phyloP scores from a whole-genome alignment of 2,888 invertebrate species.

The Cyclophora punctaria region DNA sequence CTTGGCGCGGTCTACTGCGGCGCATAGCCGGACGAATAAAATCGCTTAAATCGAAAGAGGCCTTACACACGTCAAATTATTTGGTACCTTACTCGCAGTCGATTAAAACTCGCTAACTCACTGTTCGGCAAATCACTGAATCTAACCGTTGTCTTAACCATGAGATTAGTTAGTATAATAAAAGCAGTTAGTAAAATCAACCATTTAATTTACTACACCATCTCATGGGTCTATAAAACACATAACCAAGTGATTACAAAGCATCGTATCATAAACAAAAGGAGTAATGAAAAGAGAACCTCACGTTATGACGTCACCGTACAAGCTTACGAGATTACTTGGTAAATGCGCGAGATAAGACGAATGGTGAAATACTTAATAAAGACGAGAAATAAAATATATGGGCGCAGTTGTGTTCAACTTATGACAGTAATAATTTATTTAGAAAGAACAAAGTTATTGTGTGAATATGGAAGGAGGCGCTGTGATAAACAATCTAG shows the following conservation, averaged over 20 bases:
- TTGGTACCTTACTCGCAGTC: no score
- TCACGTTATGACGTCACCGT: conserved; percentile 10
- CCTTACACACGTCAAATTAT: no score
- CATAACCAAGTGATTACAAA: background rate
- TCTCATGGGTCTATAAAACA: no score
- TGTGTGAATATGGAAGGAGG: conserved; percentile 24
- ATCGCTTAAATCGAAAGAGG: no score
- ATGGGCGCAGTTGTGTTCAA: conserved; percentile 36
- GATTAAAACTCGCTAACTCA: no score
- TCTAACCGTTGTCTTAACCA: no score
- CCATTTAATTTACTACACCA: no score
- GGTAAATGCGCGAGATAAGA: conserved; percentile 31
- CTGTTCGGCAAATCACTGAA: no score
- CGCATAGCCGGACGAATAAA: no score
- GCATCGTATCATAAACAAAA: conserved; percentile 14
- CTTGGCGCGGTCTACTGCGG: no score
- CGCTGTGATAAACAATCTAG: background rate
- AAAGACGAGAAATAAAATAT: conserved; percentile 56
- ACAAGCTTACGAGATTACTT: conserved; percentile 24
- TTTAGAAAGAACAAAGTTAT: conserved; percentile 32
- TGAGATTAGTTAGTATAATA: no score
- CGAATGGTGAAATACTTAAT: conserved; percentile 51
- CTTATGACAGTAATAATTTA: conserved; percentile 45
- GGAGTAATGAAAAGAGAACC: conserved; percentile 4
- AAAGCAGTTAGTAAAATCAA: no score